phyloP scores from a whole-genome alignment of 1,140 invertebrate genomes.

The Euglossa dilemma region DNA sequence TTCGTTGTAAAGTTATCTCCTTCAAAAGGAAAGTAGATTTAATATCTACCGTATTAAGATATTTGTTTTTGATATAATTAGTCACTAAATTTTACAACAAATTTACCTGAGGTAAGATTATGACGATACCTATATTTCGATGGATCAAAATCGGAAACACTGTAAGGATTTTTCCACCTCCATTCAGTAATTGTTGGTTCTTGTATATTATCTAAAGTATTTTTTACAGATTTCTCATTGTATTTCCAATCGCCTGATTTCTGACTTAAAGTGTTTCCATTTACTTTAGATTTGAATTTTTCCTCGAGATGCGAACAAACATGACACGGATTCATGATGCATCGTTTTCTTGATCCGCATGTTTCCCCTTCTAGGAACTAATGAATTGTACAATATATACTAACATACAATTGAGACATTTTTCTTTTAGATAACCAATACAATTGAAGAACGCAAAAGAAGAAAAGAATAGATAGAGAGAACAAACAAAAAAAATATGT shows the following conservation, averaged over 20 bases:
- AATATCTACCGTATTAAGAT: not conserved
- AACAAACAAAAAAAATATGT: not conserved
- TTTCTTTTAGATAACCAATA: not conserved
- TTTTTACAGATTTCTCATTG: not conserved
- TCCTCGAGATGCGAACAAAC: not conserved
- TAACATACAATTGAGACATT: not conserved
- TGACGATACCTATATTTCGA: not conserved
- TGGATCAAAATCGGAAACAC: conserved; percentile 54
- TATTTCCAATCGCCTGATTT: conserved; percentile 39
- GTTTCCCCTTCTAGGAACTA: conserved; percentile 12
- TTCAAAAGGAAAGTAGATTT: not conserved
- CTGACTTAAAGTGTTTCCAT: not conserved
- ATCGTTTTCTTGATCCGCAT: not conserved
- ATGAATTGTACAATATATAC: not conserved
- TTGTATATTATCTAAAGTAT: not conserved
- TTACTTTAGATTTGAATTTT: not conserved
- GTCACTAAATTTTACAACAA: not conserved
- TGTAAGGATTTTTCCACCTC: conserved; percentile 69
- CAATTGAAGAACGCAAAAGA: not conserved
- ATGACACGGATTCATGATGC: not conserved
- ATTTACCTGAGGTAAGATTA: conserved; percentile 2
- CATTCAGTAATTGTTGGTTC: conserved; percentile 30
- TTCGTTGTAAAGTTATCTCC: conserved; percentile 7
- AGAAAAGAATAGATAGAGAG: not conserved
- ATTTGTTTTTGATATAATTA: no score